Evolutionary conservation across 2,797 vertebrate species (phyloP).

Genomic region (Falco concolor): DNA sequence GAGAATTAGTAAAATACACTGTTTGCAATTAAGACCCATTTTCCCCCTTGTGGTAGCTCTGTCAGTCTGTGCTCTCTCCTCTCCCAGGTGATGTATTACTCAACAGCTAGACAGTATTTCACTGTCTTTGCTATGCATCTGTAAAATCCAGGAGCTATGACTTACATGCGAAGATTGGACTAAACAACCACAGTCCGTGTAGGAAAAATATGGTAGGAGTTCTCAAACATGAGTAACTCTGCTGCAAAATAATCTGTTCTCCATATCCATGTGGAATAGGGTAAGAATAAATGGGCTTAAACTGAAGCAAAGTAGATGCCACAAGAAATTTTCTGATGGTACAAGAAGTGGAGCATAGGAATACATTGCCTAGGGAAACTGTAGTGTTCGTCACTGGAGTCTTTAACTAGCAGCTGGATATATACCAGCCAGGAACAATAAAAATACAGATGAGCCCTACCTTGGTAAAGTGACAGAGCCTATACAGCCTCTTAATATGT

Average conservation of each 20-base stretch:
- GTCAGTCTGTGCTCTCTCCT: neutral
- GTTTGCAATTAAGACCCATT: neutral
- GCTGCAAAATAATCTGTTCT: neutral
- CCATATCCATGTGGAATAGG: neutral
- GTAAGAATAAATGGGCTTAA: neutral
- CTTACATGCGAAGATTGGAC: neutral
- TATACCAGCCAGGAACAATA: neutral
- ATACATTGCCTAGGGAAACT: neutral
- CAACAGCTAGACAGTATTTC: neutral
- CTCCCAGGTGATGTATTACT: neutral
- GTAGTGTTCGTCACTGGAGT: neutral
- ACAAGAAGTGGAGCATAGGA: neutral
- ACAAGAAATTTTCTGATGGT: neutral
- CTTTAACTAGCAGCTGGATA: neutral
- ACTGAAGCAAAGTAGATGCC: neutral
- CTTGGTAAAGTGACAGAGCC: neutral
- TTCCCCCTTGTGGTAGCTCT: neutral
- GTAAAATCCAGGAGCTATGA: neutral
- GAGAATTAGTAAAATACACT: neutral
- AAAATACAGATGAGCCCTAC: neutral
- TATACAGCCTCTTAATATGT: neutral
- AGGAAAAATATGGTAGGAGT: neutral
- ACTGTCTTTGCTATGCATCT: neutral
- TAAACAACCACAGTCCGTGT: neutral
- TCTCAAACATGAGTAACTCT: neutral